Evolutionary conservation across 1,140 invertebrate species (phyloP), one percentile per base, ranked within the genome.

Genomic region (Drosophila ohnishii): DNA sequence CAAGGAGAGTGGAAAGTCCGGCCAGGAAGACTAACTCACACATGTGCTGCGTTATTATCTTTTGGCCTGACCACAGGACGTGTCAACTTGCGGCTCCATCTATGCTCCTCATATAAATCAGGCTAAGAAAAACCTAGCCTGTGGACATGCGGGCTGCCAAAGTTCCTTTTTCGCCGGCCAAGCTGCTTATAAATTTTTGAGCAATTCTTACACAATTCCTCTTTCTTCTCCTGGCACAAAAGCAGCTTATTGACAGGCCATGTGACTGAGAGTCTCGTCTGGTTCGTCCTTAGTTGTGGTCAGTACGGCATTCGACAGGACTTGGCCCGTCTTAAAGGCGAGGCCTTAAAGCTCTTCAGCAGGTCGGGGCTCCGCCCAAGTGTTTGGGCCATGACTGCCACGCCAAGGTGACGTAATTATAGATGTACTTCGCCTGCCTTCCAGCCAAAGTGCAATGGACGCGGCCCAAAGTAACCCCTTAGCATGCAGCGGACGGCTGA

Each of bases 331-430:
- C 73, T 75, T 75, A 35, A 71, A 67, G 40, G 62, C 50, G 28
- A 37, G 40, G 34, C 30, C 66, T 76, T 64, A 37, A 63, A 48
- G 40, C 19, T 10, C 11, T 53, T 19, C 11, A 40, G 11, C 42
- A 11, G 30, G n/a, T 30, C 35, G n/a, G 55, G 34, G 14, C 75
- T 50, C 40, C 71, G 47, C 37, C 32, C 57, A 60, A 78, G 35
- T 75, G 59, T 25, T 44, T 47, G 57, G 76, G 53, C 47, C 70
- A 74, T 72, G 75, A 72, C 48, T 84, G 67, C 48, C 77, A 69
- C 40, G 66, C 42, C 64, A 70, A 86, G 82, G 82, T 86, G 82
- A 83, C 82, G 82, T 87, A 86, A 86, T 86, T 86, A 86, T 86
- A 86, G 83, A 86, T 86, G 82, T 86, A 86, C 83, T 86, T 57